phyloP scores from a whole-genome alignment of 1,140 invertebrate species.

The Bombus confusus region DNA sequence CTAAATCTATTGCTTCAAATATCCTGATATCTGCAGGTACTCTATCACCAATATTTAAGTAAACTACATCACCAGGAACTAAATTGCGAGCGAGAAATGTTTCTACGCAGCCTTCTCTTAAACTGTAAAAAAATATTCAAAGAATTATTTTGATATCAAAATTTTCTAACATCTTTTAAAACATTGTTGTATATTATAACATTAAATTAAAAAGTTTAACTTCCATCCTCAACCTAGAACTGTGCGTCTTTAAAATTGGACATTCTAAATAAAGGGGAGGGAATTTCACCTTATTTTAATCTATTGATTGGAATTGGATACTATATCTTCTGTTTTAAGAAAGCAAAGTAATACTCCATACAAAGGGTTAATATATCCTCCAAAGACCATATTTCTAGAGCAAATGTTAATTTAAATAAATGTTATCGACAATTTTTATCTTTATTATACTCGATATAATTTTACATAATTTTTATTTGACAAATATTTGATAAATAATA shows the following conservation, averaged over 20 bases:
- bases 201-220: conserved; percentile 8
- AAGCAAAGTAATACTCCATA: conserved; percentile 48
- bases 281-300: conserved; percentile 49
- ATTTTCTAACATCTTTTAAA: background rate
- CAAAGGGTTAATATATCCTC: conserved; percentile 48
- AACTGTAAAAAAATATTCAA: conserved; percentile 81
- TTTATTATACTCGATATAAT: conserved; percentile 3
- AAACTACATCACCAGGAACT: conserved; percentile 98
- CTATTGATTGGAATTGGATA: conserved; percentile 48
- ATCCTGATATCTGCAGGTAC: conserved; percentile 98
- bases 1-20: conserved; percentile 94
- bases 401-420: conserved; percentile 46
- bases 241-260: background rate
- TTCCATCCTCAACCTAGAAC: conserved; percentile 10
- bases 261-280: conserved; percentile 19
- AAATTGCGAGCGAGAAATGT: conserved; percentile 96
- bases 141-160: conserved; percentile 21
- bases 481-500: conserved; percentile 10
- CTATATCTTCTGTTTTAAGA: conserved; percentile 53
- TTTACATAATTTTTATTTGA: background rate
- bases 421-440: background rate
- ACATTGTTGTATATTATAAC: background rate
- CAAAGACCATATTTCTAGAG: conserved; percentile 51
- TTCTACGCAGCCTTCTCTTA: conserved; percentile 94
- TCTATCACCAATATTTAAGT: conserved; percentile 96